These are phyloP conservation scores for Parazoanthus atlanticus DNA, from an alignment of 92 coral and sea anemone species.

Conservation along the genomic window DNA sequence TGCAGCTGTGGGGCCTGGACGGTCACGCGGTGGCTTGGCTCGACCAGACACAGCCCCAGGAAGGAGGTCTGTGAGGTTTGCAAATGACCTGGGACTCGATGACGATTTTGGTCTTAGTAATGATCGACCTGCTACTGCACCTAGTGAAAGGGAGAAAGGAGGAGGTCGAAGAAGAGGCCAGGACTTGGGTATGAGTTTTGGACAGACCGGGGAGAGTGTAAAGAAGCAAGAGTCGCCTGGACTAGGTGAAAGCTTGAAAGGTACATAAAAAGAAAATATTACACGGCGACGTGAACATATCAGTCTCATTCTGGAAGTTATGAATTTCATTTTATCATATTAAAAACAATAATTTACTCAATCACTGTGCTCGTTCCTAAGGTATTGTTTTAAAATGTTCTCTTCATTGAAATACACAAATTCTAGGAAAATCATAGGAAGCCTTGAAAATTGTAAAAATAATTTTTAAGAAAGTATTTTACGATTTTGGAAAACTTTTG, in stretches of 20 bases:
- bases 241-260: slow-evolving; percentile 3
- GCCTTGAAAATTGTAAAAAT: too few relatives aligned
- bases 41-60: slow-evolving; percentile 97
- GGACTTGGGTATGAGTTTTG: slow-evolving; percentile 23
- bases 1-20: slow-evolving; percentile 76
- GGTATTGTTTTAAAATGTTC: too few relatives aligned
- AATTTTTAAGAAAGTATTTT: too few relatives aligned
- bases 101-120: slow-evolving; percentile 67
- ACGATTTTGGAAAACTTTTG: too few relatives aligned
- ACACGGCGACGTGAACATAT: too few relatives aligned
- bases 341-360: too few relatives aligned
- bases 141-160: slow-evolving; percentile 67
- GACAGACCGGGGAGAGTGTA: not conserved
- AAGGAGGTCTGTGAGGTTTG: slow-evolving; percentile 88
- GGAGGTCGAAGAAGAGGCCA: slow-evolving; percentile 49
- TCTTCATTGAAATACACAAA: too few relatives aligned
- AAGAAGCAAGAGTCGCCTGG: slow-evolving; percentile 16
- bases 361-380: too few relatives aligned
- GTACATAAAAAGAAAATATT: not conserved
- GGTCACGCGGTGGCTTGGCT: slow-evolving; percentile 71
- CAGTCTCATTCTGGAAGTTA: too few relatives aligned
- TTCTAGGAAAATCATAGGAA: too few relatives aligned
- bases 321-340: too few relatives aligned
- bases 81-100: slow-evolving; percentile 90
- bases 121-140: slow-evolving; percentile 91